Evolutionary conservation across 1,140 invertebrate genomes (phyloP), one percentile per base, ranked within the genome.

Genomic region (Stegodyphus dumicola): DNA sequence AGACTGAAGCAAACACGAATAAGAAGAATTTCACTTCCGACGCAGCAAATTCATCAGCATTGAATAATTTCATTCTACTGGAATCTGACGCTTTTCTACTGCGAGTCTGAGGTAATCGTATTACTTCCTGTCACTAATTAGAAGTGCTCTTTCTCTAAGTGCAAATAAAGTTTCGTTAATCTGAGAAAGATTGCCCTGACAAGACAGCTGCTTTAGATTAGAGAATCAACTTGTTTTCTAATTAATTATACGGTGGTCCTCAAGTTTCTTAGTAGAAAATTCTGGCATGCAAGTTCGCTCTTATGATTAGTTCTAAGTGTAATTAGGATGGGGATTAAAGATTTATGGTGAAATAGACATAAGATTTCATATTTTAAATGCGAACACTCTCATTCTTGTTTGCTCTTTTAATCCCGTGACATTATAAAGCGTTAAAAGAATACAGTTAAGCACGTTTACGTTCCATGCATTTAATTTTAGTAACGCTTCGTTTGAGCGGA

Each of bases 131-230:
- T 83, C 79, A 66, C 79, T 83, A 83, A 83, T 83, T 83, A 83
- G 79, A 75, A 66, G 71, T 48, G 70, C 79, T 83, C 70, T 83
- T 83, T 83, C 79, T 83, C 56, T 71, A 66, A 83, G 79, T 83
- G 79, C 71, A 83, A 83, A 83, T 83, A 83, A 83, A 83, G 79
- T 83, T 75, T 83, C 70, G 33, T 49, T 83, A 83, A 83, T 83
- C 79, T 83, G 70, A 60, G 79, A 83, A 83, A 83, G 79, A 83
- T 83, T 83, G 70, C 79, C 56, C 56, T 75, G 79, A 83, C 79
- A 83, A 75, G 79, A 83, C 79, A 83, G 79, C 70, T 83, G 79
- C 75, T 75, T 71, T 53, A 70, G 79, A 83, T 83, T 73, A 67
- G 71, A 13, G 79, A 83, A 83, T 83, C 79, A 66, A 74, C 79